Evolutionary conservation across 2,113 vertebrate genomes (phyloP).

Genomic region (Larimichthys crocea): DNA sequence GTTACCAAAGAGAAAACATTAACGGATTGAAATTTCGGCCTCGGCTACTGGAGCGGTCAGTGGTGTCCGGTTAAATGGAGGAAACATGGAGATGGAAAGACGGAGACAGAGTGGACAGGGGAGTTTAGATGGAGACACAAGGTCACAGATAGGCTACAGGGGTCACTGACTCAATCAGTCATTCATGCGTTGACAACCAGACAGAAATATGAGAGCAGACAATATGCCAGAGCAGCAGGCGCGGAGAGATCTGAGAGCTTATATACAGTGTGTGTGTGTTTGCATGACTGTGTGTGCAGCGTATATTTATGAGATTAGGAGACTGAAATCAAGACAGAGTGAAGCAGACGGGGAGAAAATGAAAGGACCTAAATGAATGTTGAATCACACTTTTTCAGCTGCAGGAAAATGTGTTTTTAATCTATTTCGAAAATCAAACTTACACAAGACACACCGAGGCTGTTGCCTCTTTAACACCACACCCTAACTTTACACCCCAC

Average conservation of each 20-base stretch:
- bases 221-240: slow-evolving; percentile 35
- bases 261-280: background rate
- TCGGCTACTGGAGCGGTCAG: slow-evolving; percentile 6
- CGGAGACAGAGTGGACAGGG: background rate
- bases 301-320: slow-evolving; percentile 20
- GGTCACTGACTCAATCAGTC: slow-evolving; percentile 61
- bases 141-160: slow-evolving; percentile 38
- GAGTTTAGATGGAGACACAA: slow-evolving; percentile 36
- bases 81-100: background rate
- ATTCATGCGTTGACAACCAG: slow-evolving; percentile 40
- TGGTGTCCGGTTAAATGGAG: slow-evolving; percentile 3
- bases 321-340: slow-evolving; percentile 23
- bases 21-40: background rate
- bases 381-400: background rate
- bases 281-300: background rate
- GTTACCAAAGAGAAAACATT: background rate
- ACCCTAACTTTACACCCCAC: slow-evolving; percentile 1
- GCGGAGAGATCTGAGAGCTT: slow-evolving; percentile 44
- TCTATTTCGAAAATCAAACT: background rate
- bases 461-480: background rate
- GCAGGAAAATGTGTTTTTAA: background rate
- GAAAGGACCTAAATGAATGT: background rate
- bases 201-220: slow-evolving; percentile 65
- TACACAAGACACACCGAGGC: background rate
- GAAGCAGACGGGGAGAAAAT: background rate